Evolutionary conservation across 2,113 vertebrate genomes (phyloP), one percentile per base, ranked within the genome.

Genomic region (Sphyrna mokarran): DNA sequence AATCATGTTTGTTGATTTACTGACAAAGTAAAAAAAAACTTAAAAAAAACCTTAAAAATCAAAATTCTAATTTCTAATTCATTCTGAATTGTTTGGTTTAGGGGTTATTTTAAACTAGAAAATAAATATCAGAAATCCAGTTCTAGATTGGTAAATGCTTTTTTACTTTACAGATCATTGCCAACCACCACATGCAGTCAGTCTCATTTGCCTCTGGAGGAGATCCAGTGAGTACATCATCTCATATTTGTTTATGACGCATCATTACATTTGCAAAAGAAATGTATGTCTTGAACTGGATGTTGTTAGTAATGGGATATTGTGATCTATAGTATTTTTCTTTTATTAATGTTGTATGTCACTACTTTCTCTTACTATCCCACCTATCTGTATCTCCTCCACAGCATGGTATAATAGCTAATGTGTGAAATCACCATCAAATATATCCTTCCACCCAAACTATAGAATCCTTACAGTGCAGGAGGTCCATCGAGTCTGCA

Each of bases 161-260:
- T 97, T 72, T 95, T 97, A 91, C 96, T 97, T 97, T 97, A 95
- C 97, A 99, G 99, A 98, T 98, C 97, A 98, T 99, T 97, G 98
- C 98, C 96, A 98, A 98, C 96, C 98, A 99, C 96, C 98, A 98
- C 61, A 99, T 99, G 98, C 98, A 98, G 97, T 98, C 98, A 96
- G 98, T 99, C 97, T 99, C 99, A 48, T 99, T 99, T 97, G 98
- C 98, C 96, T 99, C 99, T 86, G 99, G 99, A 97, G 99, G 99
- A 96, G 98, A 99, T 97, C 98, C 98, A 95, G 99, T 99, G 98
- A 96, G 99, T 98, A 96, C 43, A 85, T 86, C 40, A 86, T 37
- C 37, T 86, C 40, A 6, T 54, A 48, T 85, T 37, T 10, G 40
- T 54, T 87, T 87, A 48, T 66, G 22, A 66, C 20, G 18, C n/a